phyloP scores from a whole-genome alignment of 2,797 vertebrate genomes.

The Sebastes taczanowskii region DNA sequence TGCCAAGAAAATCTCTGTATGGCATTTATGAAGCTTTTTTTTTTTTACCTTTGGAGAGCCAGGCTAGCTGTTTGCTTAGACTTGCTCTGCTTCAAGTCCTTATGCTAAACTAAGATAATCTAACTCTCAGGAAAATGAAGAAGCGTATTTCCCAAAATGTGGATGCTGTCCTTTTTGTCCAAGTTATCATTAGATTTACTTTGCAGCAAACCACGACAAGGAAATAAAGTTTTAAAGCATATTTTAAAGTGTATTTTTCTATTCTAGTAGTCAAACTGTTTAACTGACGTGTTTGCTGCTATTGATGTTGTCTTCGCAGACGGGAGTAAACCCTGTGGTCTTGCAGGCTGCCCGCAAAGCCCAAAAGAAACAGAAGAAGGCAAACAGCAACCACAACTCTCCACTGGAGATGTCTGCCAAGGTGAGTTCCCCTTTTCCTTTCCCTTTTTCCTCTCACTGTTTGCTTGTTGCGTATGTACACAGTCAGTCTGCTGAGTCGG shows the following conservation, averaged over 20 bases:
- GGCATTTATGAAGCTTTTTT: neutral
- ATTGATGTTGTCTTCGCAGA: conserved; percentile 74
- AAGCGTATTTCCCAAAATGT: too few relatives aligned
- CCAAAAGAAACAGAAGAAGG: conserved; percentile 76
- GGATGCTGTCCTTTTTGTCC: neutral
- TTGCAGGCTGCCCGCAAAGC: conserved; percentile 82
- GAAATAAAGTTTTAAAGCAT: neutral
- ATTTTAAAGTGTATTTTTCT: too few relatives aligned
- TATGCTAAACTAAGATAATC: neutral
- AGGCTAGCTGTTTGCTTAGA: neutral
- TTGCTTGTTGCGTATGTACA: neutral
- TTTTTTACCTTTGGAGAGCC: neutral
- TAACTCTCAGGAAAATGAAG: too few relatives aligned
- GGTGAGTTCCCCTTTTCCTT: conserved; percentile 68
- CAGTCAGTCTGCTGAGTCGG: neutral
- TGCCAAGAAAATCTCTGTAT: neutral
- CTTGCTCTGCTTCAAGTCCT: neutral
- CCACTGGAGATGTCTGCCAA: conserved; percentile 67
- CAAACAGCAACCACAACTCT: conserved; percentile 24
- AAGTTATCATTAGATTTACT: neutral
- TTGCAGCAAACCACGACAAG: neutral
- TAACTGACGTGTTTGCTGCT: rapidly evolving
- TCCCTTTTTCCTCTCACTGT: neutral
- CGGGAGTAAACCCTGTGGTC: conserved; percentile 86
- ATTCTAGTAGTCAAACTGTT: neutral